Conservation (phyloP, 2,113 vertebrate species). For the Candoia aspera region DNA sequence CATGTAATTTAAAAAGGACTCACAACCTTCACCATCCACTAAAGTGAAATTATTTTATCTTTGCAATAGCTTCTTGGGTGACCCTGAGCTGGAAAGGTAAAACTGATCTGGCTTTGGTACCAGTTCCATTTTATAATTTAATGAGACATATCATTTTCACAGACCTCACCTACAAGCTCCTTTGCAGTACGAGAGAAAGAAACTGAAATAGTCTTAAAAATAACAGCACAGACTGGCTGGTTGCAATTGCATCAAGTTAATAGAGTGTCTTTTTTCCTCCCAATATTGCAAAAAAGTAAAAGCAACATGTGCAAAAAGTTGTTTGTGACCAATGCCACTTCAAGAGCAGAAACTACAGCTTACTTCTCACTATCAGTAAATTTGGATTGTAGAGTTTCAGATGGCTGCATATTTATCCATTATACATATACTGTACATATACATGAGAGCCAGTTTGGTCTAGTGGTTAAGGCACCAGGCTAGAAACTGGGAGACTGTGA, state of each 20-base stretch:
- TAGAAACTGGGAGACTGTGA: too few relatives aligned
- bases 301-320: neutral
- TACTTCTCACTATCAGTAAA: neutral
- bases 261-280: neutral
- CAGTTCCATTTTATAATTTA: slow-evolving; percentile 47
- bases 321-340: neutral
- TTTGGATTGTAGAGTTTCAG: neutral
- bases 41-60: neutral
- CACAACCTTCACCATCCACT: neutral
- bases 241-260: neutral
- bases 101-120: slow-evolving; percentile 13
- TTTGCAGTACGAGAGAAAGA: neutral
- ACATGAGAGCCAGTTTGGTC: too few relatives aligned
- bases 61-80: slow-evolving; percentile 32
- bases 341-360: neutral
- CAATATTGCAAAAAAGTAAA: neutral
- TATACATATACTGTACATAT: too few relatives aligned
- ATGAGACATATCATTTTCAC: slow-evolving; percentile 57
- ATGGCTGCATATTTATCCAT: neutral
- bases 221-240: neutral
- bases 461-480: too few relatives aligned
- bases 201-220: neutral
- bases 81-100: slow-evolving; percentile 37
- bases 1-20: neutral
- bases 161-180: slow-evolving; percentile 18